These are phyloP conservation scores for Rosalia funebris DNA, from an alignment of 2,888 invertebrate species.

Conservation along the genomic window DNA sequence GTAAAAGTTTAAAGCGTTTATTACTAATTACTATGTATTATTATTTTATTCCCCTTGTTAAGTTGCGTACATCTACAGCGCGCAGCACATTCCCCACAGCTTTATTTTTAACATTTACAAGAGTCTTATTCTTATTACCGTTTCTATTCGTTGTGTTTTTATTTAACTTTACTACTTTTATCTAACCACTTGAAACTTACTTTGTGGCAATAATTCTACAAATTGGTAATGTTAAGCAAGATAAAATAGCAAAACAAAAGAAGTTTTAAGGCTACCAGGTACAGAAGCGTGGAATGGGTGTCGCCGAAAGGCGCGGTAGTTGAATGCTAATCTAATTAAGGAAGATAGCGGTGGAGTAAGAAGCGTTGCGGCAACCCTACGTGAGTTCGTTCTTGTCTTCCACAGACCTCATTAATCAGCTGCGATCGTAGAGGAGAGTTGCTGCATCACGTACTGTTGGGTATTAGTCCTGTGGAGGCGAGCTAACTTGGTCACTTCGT, in stretches of 20 bases:
- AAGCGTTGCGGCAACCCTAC: conserved; percentile 41
- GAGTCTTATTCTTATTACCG: too few relatives aligned
- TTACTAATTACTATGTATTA: too few relatives aligned
- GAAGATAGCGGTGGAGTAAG: conserved; percentile 42
- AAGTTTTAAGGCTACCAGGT: conserved; percentile 5
- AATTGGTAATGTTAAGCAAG: conserved; percentile 6
- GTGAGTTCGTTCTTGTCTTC: conserved; percentile 45
- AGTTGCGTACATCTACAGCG: too few relatives aligned
- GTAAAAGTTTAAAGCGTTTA: too few relatives aligned
- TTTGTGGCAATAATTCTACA: too few relatives aligned
- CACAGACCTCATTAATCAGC: conserved; percentile 49
- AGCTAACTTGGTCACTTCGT: conserved; percentile 26
- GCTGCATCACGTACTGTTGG: conserved; percentile 37
- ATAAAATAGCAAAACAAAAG: conserved; percentile 2
- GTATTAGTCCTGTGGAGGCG: conserved; percentile 29
- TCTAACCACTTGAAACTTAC: too few relatives aligned
- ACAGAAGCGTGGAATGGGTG: conserved; percentile 14
- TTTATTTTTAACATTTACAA: too few relatives aligned
- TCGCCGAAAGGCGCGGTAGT: conserved; percentile 29
- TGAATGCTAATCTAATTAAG: conserved; percentile 46
- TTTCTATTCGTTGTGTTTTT: too few relatives aligned
- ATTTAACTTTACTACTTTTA: too few relatives aligned
- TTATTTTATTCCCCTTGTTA: too few relatives aligned
- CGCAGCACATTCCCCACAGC: too few relatives aligned
- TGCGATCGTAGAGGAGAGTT: conserved; percentile 37